A percentile compares a stretch with the other conserved stretches of the same genome.
These are phyloP conservation scores for Cebuella pygmaea DNA, from an alignment of 2,797 vertebrate species.

Conservation along the genomic window DNA sequence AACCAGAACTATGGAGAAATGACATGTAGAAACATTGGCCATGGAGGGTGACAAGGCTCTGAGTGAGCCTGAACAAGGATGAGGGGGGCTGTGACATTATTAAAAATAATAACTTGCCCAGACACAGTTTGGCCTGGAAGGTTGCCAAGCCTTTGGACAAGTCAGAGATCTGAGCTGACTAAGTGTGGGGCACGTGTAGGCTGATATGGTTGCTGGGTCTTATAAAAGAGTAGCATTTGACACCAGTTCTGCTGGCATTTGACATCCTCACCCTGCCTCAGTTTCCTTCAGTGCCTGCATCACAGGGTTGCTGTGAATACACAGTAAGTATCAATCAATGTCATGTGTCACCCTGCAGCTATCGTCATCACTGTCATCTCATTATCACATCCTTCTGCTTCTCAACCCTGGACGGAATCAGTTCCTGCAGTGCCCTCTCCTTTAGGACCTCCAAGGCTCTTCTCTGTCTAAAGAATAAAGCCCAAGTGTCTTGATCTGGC, in stretches of 20 bases:
- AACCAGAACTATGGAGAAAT: constrained; percentile 32
- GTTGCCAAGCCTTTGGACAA: constrained; percentile 42
- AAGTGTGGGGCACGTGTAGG: neutral
- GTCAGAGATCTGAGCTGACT: constrained; percentile 24
- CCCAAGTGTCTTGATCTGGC: neutral
- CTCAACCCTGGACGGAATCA: neutral
- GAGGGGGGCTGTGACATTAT: constrained; percentile 50
- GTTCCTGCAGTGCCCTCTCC: neutral
- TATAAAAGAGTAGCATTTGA: neutral
- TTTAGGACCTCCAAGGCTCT: neutral
- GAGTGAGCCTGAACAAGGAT: constrained; percentile 4
- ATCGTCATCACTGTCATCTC: neutral
- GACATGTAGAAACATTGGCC: neutral
- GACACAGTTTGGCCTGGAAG: neutral
- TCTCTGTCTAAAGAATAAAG: neutral
- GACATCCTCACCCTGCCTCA: neutral
- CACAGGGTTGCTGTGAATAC: neutral
- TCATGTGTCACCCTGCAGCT: neutral
- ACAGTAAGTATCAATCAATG: neutral
- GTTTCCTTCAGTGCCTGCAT: neutral
- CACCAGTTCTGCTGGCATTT: no score
- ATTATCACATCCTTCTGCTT: neutral
- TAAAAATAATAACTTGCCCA: constrained; percentile 69
- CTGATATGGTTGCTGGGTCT: neutral
- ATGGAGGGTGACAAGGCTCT: constrained; percentile 32